Percentiles rank a stretch among this genome's conserved stretches.
Evolutionary conservation across 92 coral and sea anemone species (phyloP).

Genomic region (Siderastrea radians): DNA sequence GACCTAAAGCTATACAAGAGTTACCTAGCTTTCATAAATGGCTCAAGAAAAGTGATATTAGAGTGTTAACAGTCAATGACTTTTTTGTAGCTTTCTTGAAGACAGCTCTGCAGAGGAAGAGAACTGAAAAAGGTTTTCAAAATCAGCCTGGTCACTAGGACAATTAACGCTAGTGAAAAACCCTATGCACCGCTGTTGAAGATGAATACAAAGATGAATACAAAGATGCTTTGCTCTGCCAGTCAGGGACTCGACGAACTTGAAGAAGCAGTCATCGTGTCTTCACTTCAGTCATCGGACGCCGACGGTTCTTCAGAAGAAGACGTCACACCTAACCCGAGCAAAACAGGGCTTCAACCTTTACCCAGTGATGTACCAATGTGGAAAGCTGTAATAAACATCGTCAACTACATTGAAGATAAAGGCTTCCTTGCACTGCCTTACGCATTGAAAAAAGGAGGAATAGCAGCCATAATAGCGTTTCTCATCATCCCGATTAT

Average conservation of each 20-base stretch:
- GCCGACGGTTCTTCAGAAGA: conserved; percentile 3
- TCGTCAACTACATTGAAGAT: conserved; percentile 51
- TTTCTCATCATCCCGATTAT: conserved; percentile 41
- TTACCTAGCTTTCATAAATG: no score
- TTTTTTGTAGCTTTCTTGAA: no score
- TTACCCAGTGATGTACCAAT: not conserved
- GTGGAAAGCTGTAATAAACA: conserved; percentile 46
- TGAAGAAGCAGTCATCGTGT: not conserved
- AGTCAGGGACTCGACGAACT: not conserved
- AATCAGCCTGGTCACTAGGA: no score
- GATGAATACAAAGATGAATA: not conserved
- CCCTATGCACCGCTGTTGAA: no score
- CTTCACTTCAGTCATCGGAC: not conserved
- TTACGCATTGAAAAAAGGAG: conserved; percentile 53
- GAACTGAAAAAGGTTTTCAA: no score
- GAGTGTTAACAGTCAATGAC: no score
- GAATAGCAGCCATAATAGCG: conserved; percentile 43
- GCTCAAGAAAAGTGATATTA: no score
- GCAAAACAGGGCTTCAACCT: not conserved
- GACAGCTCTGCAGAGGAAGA: no score
- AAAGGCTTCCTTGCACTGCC: conserved; percentile 51
- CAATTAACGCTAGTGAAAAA: no score
- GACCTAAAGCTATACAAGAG: no score
- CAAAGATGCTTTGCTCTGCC: not conserved
- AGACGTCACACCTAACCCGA: not conserved